Percentiles rank a stretch among this genome's conserved stretches.
Conservation (phyloP, 2,797 vertebrate genomes). For the Phrynocephalus guinanensis region DNA sequence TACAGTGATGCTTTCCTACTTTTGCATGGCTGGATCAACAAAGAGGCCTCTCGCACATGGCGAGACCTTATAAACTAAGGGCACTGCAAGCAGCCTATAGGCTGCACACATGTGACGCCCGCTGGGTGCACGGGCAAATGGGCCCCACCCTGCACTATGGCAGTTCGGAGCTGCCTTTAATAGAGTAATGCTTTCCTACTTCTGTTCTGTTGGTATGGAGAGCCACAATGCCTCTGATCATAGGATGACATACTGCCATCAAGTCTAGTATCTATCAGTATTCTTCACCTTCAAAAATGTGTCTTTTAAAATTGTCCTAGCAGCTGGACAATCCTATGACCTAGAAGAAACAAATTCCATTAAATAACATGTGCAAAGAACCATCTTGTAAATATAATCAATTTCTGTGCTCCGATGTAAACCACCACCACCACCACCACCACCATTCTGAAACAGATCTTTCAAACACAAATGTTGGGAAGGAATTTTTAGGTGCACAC, state of each 20-base stretch:
- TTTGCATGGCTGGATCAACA: background rate
- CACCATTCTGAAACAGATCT: conserved; percentile 14
- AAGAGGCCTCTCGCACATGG: too few species aligned
- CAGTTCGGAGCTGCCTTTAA: background rate
- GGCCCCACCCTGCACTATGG: too few species aligned
- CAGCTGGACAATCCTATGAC: too few species aligned
- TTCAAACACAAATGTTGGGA: background rate
- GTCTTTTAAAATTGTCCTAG: background rate
- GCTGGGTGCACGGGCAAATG: too few species aligned
- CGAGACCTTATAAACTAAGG: too few species aligned
- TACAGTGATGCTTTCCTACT: background rate
- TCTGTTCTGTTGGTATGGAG: background rate
- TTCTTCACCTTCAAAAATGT: background rate
- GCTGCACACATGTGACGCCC: too few species aligned
- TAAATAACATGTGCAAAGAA: background rate
- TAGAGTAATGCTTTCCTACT: background rate
- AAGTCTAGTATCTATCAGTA: background rate
- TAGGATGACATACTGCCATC: background rate
- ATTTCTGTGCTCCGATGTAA: conserved; percentile 19
- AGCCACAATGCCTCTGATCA: background rate
- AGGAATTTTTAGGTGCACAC: background rate
- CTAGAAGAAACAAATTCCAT: background rate
- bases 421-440: background rate
- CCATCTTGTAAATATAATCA: background rate
- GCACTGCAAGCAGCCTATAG: too few species aligned